phyloP scores from a whole-genome alignment of 2,113 vertebrate genomes.

The Myotis lucifugus region DNA sequence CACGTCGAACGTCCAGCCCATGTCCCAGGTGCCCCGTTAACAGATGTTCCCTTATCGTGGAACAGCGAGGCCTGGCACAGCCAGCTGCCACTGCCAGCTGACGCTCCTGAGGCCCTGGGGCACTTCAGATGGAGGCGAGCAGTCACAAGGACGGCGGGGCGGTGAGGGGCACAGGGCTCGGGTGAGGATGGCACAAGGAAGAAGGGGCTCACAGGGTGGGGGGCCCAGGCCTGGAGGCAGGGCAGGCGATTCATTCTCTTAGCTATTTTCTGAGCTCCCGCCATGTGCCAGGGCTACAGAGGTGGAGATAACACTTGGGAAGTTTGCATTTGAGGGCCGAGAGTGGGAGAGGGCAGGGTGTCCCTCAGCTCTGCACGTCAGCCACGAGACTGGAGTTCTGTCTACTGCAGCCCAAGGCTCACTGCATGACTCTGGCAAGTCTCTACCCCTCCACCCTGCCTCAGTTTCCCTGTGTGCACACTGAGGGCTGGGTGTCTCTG shows the following conservation, averaged over 20 bases:
- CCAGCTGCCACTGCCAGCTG: slow-evolving; percentile 37
- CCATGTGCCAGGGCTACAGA: rapidly evolving
- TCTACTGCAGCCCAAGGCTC: not conserved
- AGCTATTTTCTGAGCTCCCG: not conserved
- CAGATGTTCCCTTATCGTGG: slow-evolving; percentile 55
- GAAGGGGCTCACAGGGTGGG: not conserved
- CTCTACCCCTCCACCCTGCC: not conserved
- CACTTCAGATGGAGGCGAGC: not conserved
- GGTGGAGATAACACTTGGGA: not conserved
- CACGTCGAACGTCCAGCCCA: not conserved
- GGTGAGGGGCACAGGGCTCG: not conserved
- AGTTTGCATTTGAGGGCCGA: not conserved
- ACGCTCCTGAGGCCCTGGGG: rapidly evolving
- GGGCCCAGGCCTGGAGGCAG: not conserved
- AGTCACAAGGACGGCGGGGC: not conserved
- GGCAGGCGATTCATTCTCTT: not conserved
- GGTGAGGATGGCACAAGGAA: rapidly evolving
- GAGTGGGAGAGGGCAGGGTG: not conserved
- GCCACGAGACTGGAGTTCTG: not conserved
- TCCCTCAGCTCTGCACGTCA: no score
- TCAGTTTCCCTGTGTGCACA: not conserved
- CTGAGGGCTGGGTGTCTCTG: not conserved
- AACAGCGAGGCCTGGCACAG: not conserved
- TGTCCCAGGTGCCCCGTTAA: not conserved
- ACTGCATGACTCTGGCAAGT: not conserved